These are phyloP conservation scores for Ochotona princeps DNA, from an alignment of 2,113 vertebrate genomes.

Conservation along the genomic window DNA sequence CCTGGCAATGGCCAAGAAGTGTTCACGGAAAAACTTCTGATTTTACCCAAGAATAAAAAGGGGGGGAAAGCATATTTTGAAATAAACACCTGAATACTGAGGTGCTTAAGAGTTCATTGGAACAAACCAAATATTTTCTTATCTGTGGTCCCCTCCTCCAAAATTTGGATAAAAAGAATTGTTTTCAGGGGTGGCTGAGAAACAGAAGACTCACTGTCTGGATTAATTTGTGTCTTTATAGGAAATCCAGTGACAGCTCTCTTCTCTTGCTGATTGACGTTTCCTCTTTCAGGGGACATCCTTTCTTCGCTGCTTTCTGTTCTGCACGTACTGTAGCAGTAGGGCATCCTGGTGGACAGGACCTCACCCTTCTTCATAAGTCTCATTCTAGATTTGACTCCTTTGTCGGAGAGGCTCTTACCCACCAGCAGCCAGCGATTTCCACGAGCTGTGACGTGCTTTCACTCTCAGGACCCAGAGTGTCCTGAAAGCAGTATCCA, in stretches of 20 bases:
- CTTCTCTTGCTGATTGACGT: neutral
- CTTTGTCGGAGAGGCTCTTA: neutral
- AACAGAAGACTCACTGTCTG: neutral
- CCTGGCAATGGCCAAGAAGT: conserved; percentile 1
- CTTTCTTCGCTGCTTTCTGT: neutral
- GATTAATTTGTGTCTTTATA: neutral
- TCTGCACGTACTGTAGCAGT: neutral
- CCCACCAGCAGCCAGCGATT: too few species aligned
- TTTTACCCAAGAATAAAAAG: conserved; percentile 1
- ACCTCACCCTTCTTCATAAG: neutral
- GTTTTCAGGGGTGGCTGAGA: neutral
- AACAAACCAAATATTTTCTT: neutral
- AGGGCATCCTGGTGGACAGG: neutral
- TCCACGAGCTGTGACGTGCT: rapidly evolving
- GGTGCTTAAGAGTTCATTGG: neutral
- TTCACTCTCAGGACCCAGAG: neutral
- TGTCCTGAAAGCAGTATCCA: neutral
- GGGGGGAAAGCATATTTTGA: conserved; percentile 3
- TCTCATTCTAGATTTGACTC: neutral
- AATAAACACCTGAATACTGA: neutral
- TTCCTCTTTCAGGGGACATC: neutral
- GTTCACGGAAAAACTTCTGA: neutral
- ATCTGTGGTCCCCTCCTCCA: neutral
- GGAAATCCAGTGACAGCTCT: neutral
- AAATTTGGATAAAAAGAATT: neutral